phyloP scores from a whole-genome alignment of 2,113 vertebrate species.

The Ammodytes dubius region DNA sequence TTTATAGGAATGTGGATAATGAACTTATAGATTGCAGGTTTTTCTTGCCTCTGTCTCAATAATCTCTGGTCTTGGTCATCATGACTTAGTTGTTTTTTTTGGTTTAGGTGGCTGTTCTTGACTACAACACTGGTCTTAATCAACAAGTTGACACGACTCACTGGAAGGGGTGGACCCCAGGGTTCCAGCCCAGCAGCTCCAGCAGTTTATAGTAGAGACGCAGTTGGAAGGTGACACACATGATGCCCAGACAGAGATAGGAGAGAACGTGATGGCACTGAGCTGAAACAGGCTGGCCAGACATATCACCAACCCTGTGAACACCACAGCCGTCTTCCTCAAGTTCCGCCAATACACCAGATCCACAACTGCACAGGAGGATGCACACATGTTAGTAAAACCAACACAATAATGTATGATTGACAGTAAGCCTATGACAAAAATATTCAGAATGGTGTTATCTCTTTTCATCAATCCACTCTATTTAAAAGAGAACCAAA shows the following conservation, averaged over 20 bases:
- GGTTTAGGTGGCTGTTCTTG: no score
- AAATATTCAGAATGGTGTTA: neutral
- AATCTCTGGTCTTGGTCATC: no score
- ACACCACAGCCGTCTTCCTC: conserved; percentile 84
- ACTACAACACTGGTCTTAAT: neutral
- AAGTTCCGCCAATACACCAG: conserved; percentile 90
- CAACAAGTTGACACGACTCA: conserved; percentile 76
- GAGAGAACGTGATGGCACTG: conserved; percentile 88
- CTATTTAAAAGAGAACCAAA: no score
- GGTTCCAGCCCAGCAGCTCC: conserved; percentile 82
- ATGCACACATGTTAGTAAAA: neutral
- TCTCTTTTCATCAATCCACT: no score
- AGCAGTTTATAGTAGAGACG: conserved; percentile 88
- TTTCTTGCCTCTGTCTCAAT: no score
- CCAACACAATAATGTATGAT: neutral
- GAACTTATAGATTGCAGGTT: no score
- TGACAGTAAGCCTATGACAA: neutral
- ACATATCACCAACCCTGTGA: conserved; percentile 87
- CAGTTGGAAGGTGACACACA: conserved; percentile 87
- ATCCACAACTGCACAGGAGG: conserved; percentile 81
- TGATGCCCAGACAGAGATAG: conserved; percentile 85
- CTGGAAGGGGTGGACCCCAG: conserved; percentile 88
- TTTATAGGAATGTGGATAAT: no score
- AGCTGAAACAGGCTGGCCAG: conserved; percentile 91
- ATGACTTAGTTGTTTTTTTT: no score